Evolutionary conservation across 1,140 invertebrate genomes (phyloP).

Genomic region (Lepidostoma basale): DNA sequence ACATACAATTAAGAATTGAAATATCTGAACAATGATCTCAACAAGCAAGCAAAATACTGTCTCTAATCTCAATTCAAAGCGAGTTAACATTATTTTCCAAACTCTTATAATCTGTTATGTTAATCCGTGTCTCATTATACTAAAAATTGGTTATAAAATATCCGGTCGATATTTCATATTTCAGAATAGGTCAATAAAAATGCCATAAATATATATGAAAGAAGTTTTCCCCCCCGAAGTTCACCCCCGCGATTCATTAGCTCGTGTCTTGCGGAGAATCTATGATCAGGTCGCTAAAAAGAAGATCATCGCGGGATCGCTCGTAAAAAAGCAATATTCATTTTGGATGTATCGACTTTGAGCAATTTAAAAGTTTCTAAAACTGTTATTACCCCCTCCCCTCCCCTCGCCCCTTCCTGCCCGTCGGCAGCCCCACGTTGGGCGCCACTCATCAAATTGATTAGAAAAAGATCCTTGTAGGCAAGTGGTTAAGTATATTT

Average conservation of each 20-base stretch:
- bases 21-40: too few relatives aligned
- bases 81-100: too few relatives aligned
- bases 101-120: too few relatives aligned
- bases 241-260: background rate
- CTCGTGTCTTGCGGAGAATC: background rate
- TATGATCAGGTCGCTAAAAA: slow-evolving; percentile 20
- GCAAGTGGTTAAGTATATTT: background rate
- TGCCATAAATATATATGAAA: slow-evolving; percentile 10
- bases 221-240: slow-evolving; percentile 12
- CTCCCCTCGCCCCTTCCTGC: slow-evolving; percentile 1
- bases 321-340: slow-evolving; percentile 46
- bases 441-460: slow-evolving; percentile 43
- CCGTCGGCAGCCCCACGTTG: slow-evolving; percentile 30
- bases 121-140: too few relatives aligned
- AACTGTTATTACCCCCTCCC: slow-evolving; percentile 43
- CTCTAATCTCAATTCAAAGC: too few relatives aligned
- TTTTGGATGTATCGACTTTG: slow-evolving; percentile 45
- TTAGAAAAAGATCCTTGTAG: slow-evolving; percentile 25
- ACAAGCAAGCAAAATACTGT: too few relatives aligned
- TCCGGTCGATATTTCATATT: too few relatives aligned
- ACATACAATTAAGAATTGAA: too few relatives aligned
- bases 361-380: slow-evolving; percentile 46
- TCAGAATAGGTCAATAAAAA: background rate
- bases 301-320: slow-evolving; percentile 32
- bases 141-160: too few relatives aligned